Evolutionary conservation across 1,140 invertebrate species (phyloP), one percentile per base, ranked within the genome.

Genomic region (Hestina assimilis): DNA sequence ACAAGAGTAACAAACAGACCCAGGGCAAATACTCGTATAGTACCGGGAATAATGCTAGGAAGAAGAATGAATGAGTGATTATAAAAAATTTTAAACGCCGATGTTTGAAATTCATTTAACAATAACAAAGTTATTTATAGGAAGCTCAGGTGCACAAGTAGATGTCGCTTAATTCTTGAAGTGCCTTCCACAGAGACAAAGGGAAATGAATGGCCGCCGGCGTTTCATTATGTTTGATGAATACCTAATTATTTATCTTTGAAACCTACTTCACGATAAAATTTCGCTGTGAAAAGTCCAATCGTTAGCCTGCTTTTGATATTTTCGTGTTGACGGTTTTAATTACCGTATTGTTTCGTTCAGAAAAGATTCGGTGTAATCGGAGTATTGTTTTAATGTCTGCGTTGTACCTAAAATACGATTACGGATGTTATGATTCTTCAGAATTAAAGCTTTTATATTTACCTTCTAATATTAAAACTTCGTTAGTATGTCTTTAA

Each of bases 241-340:
- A 51, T 42, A 51, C 48, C 47, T 59, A 38, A 52, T 52, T 59
- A 59, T 59, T 50, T 43, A 52, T 35, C 47, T 51, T 45, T 29
- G 23, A 33, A 33, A 24, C 28, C 19, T 20, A 53, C n/a, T 14
- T 28, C 24, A 28, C 24, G 24, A n/a, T 28, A n/a, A n/a, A 28
- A 28, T 28, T 28, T 28, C 2, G 24, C 6, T n/a, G 3, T 43
- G 41, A 14, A 45, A 6, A 19, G n/a, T 42, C n/a, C 40, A 11
- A 21, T 19, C 40, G 17, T 11, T 11, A 42, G 40, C 9, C 21
- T 23, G 40, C 11, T 42, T 42, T 42, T 42, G 40, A 19, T 40
- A 19, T 19, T 15, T 19, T 41, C 11, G 19, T 42, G 11, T 42
- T 23, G 7, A 5, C 35, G 4, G 15, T 19, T 40, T 7, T 28